Conservation (phyloP, 2,113 vertebrate genomes). For the Pithys albifrons region DNA sequence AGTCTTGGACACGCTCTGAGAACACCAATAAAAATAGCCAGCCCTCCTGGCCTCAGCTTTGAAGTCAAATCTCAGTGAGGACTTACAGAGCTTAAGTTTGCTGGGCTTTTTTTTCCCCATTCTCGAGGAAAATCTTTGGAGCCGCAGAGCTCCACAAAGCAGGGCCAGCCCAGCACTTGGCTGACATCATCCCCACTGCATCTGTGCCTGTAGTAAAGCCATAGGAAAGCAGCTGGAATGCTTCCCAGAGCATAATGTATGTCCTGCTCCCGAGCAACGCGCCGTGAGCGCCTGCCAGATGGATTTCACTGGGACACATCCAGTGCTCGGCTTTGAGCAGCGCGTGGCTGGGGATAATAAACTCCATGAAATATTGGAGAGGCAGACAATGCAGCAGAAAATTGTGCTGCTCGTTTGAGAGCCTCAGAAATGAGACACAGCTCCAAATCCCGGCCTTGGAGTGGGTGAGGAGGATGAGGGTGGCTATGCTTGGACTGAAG, state of each 20-base stretch:
- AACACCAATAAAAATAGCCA: background rate
- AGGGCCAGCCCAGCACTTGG: background rate
- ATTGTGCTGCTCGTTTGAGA: background rate
- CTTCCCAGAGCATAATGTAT: background rate
- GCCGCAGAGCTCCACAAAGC: background rate
- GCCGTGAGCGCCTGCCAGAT: background rate
- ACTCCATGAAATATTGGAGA: background rate
- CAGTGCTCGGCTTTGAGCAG: background rate
- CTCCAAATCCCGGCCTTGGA: background rate
- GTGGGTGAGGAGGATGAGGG: background rate
- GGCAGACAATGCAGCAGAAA: background rate
- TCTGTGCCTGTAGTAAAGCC: slow-evolving; percentile 18
- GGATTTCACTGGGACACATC: background rate
- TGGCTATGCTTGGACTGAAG: background rate
- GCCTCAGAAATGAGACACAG: background rate
- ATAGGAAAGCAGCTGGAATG: background rate
- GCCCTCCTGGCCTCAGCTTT: background rate
- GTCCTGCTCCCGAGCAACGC: slow-evolving; percentile 27
- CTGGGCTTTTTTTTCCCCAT: rapidly evolving
- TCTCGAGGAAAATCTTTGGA: background rate
- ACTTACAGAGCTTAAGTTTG: background rate
- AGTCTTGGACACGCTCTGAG: background rate
- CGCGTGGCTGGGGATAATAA: background rate
- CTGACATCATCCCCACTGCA: slow-evolving; percentile 25
- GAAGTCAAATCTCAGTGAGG: background rate